Percentiles rank a stretch among this genome's conserved stretches.
Evolutionary conservation across 2,113 vertebrate species (phyloP).

Genomic region (Acrocephalus arundinaceus): DNA sequence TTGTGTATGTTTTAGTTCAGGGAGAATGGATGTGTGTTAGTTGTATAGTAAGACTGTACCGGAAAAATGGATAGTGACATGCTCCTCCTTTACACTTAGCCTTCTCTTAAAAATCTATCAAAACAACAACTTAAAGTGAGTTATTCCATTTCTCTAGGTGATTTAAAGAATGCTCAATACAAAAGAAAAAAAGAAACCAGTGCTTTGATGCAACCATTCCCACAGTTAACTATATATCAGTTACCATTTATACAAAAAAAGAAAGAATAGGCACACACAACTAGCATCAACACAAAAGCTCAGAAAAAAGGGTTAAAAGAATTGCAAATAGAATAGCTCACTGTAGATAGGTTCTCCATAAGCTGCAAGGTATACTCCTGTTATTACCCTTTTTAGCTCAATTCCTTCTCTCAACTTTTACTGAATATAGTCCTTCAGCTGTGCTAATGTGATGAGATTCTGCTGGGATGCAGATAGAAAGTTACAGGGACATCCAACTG

Average conservation of each 20-base stretch:
- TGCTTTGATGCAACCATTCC: not conserved
- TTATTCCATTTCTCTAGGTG: not conserved
- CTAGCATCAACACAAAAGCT: not conserved
- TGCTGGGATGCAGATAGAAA: not conserved
- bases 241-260: not conserved
- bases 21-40: not conserved
- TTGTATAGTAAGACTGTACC: not conserved
- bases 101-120: not conserved
- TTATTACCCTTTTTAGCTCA: not conserved
- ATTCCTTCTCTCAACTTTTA: not conserved
- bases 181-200: not conserved
- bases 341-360: not conserved
- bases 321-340: not conserved
- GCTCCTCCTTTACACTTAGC: not conserved
- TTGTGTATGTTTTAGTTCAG: not conserved
- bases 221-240: not conserved
- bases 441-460: not conserved
- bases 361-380: not conserved
- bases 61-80: not conserved
- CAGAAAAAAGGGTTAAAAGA: not conserved
- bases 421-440: not conserved
- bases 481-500: too few relatives aligned
- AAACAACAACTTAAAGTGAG: not conserved
- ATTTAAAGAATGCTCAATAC: not conserved
- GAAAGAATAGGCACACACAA: not conserved